Evolutionary conservation across 2,113 vertebrate genomes (phyloP).

Genomic region (Noctilio leporinus): DNA sequence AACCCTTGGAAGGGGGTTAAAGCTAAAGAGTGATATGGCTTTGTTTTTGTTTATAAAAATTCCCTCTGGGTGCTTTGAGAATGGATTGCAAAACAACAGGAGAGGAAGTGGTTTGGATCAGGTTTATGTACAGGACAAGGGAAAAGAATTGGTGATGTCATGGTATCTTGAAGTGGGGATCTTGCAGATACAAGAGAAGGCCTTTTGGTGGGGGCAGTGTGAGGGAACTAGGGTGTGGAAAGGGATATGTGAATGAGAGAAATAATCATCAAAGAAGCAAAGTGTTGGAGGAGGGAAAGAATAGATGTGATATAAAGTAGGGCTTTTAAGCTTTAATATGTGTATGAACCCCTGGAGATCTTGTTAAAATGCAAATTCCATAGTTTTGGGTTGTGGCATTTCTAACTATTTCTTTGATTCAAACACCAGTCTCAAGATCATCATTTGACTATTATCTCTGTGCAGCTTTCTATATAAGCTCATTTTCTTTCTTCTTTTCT

Average conservation of each 20-base stretch:
- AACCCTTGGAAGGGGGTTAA: background rate
- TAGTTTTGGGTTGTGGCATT: background rate
- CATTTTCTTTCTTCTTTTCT: no score
- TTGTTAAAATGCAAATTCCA: background rate
- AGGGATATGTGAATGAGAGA: background rate
- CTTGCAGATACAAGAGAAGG: background rate
- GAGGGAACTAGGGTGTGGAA: background rate
- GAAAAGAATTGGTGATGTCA: background rate
- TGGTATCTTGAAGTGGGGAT: background rate
- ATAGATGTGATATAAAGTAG: background rate
- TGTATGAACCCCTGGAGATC: background rate
- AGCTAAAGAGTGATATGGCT: background rate
- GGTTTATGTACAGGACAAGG: background rate
- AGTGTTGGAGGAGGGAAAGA: background rate
- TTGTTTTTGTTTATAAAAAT: slow-evolving; percentile 1
- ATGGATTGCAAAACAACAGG: background rate
- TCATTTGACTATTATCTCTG: background rate
- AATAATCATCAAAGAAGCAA: background rate
- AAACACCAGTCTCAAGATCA: background rate
- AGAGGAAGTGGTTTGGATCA: background rate
- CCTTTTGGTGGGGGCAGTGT: background rate
- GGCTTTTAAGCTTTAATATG: background rate
- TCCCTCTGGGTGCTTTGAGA: background rate
- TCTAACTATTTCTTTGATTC: background rate
- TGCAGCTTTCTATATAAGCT: background rate